A percentile compares a stretch with the other conserved stretches of the same genome.
Evolutionary conservation across 1,140 invertebrate species (phyloP).

Genomic region (Calephelis nemesis): DNA sequence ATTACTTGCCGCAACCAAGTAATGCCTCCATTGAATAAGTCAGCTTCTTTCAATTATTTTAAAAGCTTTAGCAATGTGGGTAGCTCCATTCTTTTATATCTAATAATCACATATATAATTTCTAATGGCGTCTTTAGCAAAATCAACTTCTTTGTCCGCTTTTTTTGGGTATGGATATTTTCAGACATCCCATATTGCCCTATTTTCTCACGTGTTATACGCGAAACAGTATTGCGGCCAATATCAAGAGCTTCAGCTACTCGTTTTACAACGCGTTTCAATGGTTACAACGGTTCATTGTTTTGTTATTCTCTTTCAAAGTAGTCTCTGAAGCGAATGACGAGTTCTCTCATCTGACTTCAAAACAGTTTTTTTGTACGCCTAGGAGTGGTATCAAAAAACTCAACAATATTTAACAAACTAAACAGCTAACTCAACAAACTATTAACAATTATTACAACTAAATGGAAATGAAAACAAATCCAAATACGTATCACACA

Average conservation of each 20-base stretch:
- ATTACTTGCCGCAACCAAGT: slow-evolving; percentile 25
- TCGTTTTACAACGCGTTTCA: slow-evolving; percentile 22
- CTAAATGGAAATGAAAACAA: too few species aligned
- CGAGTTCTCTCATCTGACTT: too few species aligned
- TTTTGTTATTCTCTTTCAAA: too few species aligned
- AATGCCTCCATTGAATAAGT: slow-evolving; percentile 20
- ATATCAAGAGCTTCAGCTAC: slow-evolving; percentile 22
- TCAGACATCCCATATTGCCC: slow-evolving; percentile 14
- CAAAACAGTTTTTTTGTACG: too few species aligned
- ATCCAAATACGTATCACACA: too few species aligned
- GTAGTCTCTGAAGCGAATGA: too few species aligned
- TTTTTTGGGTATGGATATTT: too few species aligned
- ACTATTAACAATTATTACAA: too few species aligned
- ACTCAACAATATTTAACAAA: too few species aligned
- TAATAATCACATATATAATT: slow-evolving; percentile 25
- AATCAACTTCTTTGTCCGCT: slow-evolving; percentile 15
- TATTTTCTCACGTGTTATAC: slow-evolving; percentile 23
- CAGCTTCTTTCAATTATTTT: slow-evolving; percentile 25
- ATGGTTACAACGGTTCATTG: slow-evolving; percentile 22
- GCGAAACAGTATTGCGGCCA: slow-evolving; percentile 25
- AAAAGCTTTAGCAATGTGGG: slow-evolving; percentile 22
- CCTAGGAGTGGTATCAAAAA: too few species aligned
- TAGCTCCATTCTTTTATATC: slow-evolving; percentile 21
- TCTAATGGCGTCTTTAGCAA: slow-evolving; percentile 22
- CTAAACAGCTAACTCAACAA: too few species aligned